These are phyloP conservation scores for Aphelenchoides fujianensis DNA, from an alignment of 1,140 invertebrate species.

Conservation along the genomic window DNA sequence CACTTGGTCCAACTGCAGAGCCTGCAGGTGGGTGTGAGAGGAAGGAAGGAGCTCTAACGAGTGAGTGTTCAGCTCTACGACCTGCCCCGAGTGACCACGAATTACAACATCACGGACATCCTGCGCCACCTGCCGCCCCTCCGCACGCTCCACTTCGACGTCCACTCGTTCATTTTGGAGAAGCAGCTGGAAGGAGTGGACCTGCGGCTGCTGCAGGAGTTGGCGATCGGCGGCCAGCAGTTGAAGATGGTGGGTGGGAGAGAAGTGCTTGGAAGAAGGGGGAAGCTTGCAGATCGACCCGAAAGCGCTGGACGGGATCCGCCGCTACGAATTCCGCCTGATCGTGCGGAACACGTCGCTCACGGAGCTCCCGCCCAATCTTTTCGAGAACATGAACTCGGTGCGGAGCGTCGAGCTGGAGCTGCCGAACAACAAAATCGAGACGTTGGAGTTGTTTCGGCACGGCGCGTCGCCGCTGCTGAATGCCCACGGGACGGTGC, in stretches of 20 bases:
- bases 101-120: conserved; percentile 36
- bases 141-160: conserved; percentile 36
- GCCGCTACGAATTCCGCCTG: conserved; percentile 29
- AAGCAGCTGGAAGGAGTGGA: conserved; percentile 31
- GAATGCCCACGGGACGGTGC: conserved; percentile 40
- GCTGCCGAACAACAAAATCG: conserved; percentile 33
- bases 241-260: conserved; percentile 33
- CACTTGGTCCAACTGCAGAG: conserved; percentile 27
- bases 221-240: conserved; percentile 38
- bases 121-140: conserved; percentile 38
- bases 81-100: conserved; percentile 29
- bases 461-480: conserved; percentile 22
- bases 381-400: conserved; percentile 33
- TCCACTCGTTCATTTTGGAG: conserved; percentile 17
- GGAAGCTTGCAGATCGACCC: conserved; percentile 39
- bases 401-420: conserved; percentile 27
- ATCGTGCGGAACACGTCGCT: conserved; percentile 33
- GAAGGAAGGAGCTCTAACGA: background rate
- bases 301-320: conserved; percentile 28
- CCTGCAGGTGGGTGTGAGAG: conserved; percentile 31
- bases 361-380: conserved; percentile 34
- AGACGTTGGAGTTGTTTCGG: conserved; percentile 28
- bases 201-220: conserved; percentile 32
- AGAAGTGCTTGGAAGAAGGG: background rate
- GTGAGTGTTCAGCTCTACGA: conserved; percentile 26